Conservation (phyloP, 2,113 vertebrate species). For the Cranoglanis bouderius region DNA sequence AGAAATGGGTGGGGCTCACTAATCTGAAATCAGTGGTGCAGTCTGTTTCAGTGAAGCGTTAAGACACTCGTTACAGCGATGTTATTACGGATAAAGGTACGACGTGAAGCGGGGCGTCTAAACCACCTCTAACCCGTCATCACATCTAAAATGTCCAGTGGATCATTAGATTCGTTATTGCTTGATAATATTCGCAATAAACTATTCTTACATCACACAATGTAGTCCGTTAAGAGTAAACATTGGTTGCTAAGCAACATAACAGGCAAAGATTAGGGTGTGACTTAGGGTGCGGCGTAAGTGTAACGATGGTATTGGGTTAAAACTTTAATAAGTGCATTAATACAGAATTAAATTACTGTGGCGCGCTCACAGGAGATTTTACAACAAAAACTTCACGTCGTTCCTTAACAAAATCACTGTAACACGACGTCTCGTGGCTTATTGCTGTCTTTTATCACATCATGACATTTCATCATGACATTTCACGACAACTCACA, state of each 20-base stretch:
- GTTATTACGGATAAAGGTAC: background rate
- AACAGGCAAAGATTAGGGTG: background rate
- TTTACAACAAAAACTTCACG: background rate
- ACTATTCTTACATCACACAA: background rate
- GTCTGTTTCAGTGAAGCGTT: background rate
- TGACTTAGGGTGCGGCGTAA: background rate
- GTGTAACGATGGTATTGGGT: background rate
- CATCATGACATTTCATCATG: background rate
- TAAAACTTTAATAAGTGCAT: background rate
- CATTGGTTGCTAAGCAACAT: background rate
- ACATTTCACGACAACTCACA: background rate
- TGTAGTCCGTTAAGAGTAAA: background rate
- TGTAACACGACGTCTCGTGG: background rate
- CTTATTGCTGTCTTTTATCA: background rate
- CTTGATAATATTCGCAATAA: background rate
- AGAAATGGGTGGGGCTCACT: background rate
- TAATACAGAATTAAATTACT: background rate
- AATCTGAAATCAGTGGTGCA: background rate
- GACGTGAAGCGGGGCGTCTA: background rate
- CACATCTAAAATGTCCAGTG: background rate
- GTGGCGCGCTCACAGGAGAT: background rate
- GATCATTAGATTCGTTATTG: background rate
- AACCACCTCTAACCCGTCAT: background rate
- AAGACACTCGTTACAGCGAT: background rate
- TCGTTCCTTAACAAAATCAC: background rate